Percentiles rank a stretch among this genome's conserved stretches.
Evolutionary conservation across 2,797 vertebrate genomes (phyloP).

Genomic region (Bradypodion ventrale): DNA sequence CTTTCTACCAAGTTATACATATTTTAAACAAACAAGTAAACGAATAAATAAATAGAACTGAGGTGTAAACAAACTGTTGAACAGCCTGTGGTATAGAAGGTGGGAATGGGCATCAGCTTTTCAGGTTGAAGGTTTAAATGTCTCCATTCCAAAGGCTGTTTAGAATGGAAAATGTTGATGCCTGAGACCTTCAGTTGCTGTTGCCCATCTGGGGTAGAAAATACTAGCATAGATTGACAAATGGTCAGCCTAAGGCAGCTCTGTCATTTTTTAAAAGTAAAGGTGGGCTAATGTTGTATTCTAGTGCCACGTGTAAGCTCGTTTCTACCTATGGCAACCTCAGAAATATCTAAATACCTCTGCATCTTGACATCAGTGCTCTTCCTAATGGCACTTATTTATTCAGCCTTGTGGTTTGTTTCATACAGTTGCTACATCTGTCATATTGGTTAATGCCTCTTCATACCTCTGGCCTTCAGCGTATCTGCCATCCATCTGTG

Average conservation of each 20-base stretch:
- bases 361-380: background rate
- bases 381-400: background rate
- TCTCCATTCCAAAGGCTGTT: background rate
- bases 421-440: background rate
- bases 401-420: background rate
- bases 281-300: background rate
- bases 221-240: too few species aligned
- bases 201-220: background rate
- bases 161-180: background rate
- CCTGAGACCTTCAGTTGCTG: background rate
- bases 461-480: constrained; percentile 1
- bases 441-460: background rate
- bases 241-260: background rate
- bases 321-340: background rate
- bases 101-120: background rate
- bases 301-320: background rate
- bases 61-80: background rate
- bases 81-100: background rate
- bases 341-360: background rate
- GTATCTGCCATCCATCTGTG: background rate
- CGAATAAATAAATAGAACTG: background rate
- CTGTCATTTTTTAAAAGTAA: background rate
- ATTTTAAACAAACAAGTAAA: background rate
- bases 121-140: background rate
- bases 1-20: background rate